phyloP scores from a whole-genome alignment of 2,888 invertebrate genomes.

The Encarsia formosa region DNA sequence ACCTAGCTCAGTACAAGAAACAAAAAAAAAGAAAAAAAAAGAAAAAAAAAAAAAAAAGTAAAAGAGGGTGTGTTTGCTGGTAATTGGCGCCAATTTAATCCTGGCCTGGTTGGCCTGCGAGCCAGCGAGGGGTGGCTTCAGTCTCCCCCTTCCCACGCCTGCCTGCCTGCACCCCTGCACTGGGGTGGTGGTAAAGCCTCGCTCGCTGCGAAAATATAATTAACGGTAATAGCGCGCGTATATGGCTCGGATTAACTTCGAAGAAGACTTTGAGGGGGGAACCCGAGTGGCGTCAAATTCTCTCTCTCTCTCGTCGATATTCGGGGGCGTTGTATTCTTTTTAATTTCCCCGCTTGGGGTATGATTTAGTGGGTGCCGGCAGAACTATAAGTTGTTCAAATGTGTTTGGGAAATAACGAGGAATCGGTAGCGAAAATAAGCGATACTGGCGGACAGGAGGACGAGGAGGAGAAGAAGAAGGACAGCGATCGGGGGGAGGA shows the following conservation, averaged over 20 bases:
- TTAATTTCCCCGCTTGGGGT: too few species aligned
- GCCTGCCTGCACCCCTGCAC: not conserved
- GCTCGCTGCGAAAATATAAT: conserved; percentile 47
- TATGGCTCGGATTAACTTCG: conserved; percentile 48
- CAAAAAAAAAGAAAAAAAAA: conserved; percentile 30
- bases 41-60: conserved; percentile 29
- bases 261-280: conserved; percentile 17
- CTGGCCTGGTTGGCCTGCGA: conserved; percentile 51
- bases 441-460: not conserved
- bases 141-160: conserved; percentile 21
- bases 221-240: conserved; percentile 51
- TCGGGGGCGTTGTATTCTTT: conserved; percentile 31
- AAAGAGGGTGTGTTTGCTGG: conserved; percentile 56
- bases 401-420: conserved; percentile 25
- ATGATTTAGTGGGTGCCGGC: too few species aligned
- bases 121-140: not conserved
- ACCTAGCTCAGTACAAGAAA: conserved; percentile 1
- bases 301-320: conserved; percentile 10
- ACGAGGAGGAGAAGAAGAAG: conserved; percentile 23
- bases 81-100: conserved; percentile 66
- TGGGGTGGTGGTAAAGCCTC: conserved; percentile 14
- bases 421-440: conserved; percentile 20
- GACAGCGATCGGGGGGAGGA: conserved; percentile 24
- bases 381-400: conserved; percentile 33
- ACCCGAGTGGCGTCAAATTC: conserved; percentile 37